Evolutionary conservation across 2,888 invertebrate species (phyloP).

Genomic region (Mantis religiosa): DNA sequence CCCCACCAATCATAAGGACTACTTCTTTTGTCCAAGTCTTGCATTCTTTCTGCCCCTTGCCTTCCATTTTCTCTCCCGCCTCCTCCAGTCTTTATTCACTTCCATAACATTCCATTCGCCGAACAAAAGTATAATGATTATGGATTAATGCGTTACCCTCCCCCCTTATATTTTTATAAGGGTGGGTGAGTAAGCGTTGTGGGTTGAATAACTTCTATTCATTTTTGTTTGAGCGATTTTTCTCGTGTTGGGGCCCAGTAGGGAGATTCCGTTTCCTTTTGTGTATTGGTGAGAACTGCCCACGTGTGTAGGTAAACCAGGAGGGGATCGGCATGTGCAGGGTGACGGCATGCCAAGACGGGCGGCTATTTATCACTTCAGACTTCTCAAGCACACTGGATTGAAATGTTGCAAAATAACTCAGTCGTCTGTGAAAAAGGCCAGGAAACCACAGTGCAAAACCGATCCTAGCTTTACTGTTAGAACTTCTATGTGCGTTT

Average conservation of each 20-base stretch:
- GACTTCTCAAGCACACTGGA: too few species aligned
- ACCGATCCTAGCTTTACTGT: too few species aligned
- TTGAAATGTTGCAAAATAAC: too few species aligned
- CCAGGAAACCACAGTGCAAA: too few species aligned
- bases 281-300: constrained; percentile 18
- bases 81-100: constrained; percentile 11
- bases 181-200: neutral
- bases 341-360: too few species aligned
- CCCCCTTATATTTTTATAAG: constrained; percentile 20
- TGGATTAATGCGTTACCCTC: constrained; percentile 28
- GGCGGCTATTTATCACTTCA: too few species aligned
- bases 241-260: neutral
- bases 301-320: neutral
- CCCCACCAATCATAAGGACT: neutral
- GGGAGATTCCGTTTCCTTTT: neutral
- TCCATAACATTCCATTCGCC: constrained; percentile 25
- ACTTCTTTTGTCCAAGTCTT: constrained; percentile 25
- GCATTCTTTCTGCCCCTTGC: constrained; percentile 16
- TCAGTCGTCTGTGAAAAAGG: too few species aligned
- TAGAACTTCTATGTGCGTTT: too few species aligned
- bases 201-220: constrained; percentile 23
- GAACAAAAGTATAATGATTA: constrained; percentile 29
- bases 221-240: constrained; percentile 17
- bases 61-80: constrained; percentile 5
- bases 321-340: too few species aligned